Evolutionary conservation across 2,888 invertebrate species (phyloP).

Genomic region (Spilarctia lutea): DNA sequence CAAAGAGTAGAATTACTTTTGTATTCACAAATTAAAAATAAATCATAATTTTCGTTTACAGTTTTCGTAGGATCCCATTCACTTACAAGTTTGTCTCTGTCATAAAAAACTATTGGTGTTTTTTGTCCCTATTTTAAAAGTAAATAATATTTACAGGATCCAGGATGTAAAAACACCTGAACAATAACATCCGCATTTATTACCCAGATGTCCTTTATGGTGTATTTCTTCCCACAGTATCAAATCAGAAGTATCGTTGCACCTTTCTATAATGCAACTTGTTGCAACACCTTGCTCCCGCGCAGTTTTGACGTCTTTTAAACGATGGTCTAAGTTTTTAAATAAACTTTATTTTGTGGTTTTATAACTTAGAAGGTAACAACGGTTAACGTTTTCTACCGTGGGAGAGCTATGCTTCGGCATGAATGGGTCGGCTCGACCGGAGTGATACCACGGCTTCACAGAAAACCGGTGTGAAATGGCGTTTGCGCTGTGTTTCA

Average conservation of each 20-base stretch:
- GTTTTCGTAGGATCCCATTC: background rate
- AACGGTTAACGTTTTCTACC: too few relatives aligned
- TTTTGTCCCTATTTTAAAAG: slow-evolving; percentile 21
- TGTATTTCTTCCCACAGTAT: slow-evolving; percentile 40
- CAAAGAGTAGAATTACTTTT: too few relatives aligned
- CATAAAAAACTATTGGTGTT: background rate
- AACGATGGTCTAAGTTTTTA: slow-evolving; percentile 34
- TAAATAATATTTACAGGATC: slow-evolving; percentile 17
- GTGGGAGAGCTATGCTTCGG: too few relatives aligned
- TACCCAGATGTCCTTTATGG: slow-evolving; percentile 27
- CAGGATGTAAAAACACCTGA: slow-evolving; percentile 41
- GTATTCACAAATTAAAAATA: background rate
- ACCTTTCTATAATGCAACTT: slow-evolving; percentile 46
- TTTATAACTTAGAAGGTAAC: background rate
- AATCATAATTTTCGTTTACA: too few relatives aligned
- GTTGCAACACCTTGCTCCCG: slow-evolving; percentile 69
- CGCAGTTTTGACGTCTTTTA: slow-evolving; percentile 42
- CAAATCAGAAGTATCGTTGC: slow-evolving; percentile 24
- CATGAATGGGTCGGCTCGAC: too few relatives aligned
- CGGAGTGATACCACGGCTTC: too few relatives aligned
- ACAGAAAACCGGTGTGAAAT: too few relatives aligned
- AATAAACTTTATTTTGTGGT: slow-evolving; percentile 10
- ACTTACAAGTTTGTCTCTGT: background rate
- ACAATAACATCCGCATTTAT: slow-evolving; percentile 28
- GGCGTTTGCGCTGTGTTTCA: too few relatives aligned